A percentile compares a stretch with the other conserved stretches of the same genome.
Evolutionary conservation across 2,113 vertebrate genomes (phyloP).

Genomic region (Shinisaurus crocodilurus): DNA sequence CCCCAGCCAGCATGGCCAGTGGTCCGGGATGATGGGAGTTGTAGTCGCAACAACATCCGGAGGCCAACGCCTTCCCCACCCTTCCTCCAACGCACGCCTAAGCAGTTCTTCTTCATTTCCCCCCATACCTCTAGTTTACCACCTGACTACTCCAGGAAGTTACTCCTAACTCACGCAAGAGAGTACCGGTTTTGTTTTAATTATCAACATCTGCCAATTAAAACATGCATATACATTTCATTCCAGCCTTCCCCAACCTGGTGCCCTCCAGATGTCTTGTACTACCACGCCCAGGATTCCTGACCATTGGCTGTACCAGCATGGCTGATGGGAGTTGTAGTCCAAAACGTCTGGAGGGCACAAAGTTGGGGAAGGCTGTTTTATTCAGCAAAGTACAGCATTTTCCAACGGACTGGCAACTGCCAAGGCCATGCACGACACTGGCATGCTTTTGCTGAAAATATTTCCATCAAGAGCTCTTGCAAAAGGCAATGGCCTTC

Average conservation of each 20-base stretch:
- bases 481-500: slow-evolving; percentile 49
- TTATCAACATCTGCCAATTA: neutral
- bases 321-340: no score
- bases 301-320: no score
- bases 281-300: no score
- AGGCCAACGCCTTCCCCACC: neutral
- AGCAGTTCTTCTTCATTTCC: neutral
- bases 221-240: neutral
- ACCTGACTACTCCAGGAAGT: neutral
- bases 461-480: slow-evolving; percentile 27
- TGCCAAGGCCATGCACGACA: neutral
- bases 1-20: no score
- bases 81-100: neutral
- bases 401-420: neutral
- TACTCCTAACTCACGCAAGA: neutral
- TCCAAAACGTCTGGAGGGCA: no score
- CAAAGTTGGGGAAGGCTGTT: neutral
- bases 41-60: neutral
- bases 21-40: neutral
- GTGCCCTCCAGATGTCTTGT: no score
- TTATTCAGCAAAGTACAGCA: neutral
- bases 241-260: no score
- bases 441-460: neutral
- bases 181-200: neutral
- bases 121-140: neutral